A percentile compares a stretch with the other conserved stretches of the same genome.
phyloP scores from a whole-genome alignment of 2,888 invertebrate genomes.

The Incurvaria masculella region DNA sequence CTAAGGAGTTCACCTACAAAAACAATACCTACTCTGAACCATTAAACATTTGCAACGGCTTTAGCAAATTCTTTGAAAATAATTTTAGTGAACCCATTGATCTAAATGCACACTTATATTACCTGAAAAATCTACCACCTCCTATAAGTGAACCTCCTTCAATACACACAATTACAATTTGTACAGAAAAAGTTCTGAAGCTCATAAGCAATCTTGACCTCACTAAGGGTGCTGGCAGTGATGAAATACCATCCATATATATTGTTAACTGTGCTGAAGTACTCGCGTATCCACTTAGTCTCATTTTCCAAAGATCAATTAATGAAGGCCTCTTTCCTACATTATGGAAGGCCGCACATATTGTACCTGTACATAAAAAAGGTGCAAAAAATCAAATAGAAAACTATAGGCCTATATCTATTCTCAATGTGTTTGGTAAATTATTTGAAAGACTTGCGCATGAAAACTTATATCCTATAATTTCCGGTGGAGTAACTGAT shows the following conservation, averaged over 20 bases:
- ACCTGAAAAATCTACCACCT: too few relatives aligned
- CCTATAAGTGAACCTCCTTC: neutral
- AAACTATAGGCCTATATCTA: slow-evolving; percentile 1
- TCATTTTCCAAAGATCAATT: slow-evolving; percentile 4
- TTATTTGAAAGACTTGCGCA: too few relatives aligned
- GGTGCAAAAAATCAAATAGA: neutral
- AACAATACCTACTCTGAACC: neutral
- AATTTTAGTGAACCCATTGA: neutral
- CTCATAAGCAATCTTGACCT: neutral
- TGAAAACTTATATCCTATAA: too few relatives aligned
- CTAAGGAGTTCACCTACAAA: neutral
- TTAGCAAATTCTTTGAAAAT: neutral
- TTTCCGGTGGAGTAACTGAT: too few relatives aligned
- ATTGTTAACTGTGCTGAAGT: neutral
- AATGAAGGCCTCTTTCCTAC: neutral
- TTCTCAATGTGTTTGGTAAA: neutral
- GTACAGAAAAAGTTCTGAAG: neutral
- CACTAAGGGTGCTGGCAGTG: slow-evolving; percentile 3
- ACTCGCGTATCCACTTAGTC: neutral
- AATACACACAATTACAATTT: neutral
- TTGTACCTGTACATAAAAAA: slow-evolving; percentile 3
- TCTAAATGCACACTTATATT: neutral
- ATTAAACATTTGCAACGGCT: neutral
- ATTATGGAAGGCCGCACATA: neutral
- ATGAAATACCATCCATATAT: neutral